These are phyloP conservation scores for Sebastes nivosus DNA, from an alignment of 2,797 vertebrate species.

Conservation along the genomic window DNA sequence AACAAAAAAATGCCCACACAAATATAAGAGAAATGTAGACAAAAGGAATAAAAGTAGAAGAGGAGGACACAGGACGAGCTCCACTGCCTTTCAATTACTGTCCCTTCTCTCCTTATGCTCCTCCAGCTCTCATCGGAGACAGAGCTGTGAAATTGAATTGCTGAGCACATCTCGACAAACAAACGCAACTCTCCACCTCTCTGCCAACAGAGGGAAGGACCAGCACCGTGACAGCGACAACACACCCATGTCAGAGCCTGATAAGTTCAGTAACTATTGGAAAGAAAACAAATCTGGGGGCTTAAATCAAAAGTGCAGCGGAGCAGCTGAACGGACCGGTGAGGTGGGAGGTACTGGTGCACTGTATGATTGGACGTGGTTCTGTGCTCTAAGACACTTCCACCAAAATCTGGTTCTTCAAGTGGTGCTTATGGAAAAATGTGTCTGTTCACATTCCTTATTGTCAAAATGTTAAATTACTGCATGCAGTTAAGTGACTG, in stretches of 20 bases:
- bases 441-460: not conserved
- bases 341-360: constrained; percentile 9
- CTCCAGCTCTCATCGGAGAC: constrained; percentile 64
- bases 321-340: constrained; percentile 21
- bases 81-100: constrained; percentile 73
- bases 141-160: constrained; percentile 76
- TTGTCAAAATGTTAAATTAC: not conserved
- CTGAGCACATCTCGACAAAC: constrained; percentile 73
- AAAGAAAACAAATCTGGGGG: constrained; percentile 55
- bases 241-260: constrained; percentile 61
- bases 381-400: constrained; percentile 5
- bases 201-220: constrained; percentile 41
- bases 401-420: not conserved
- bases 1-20: constrained; percentile 9
- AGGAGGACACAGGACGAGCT: constrained; percentile 60
- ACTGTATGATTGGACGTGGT: not conserved
- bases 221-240: constrained; percentile 53
- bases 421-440: not conserved
- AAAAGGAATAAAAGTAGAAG: constrained; percentile 20
- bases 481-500: not conserved
- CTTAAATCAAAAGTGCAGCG: constrained; percentile 44
- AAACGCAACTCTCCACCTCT: constrained; percentile 67
- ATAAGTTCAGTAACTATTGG: constrained; percentile 62
- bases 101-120: constrained; percentile 56
- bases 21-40: constrained; percentile 26